phyloP scores from a whole-genome alignment of 1,140 invertebrate species.

The Hycleus phaleratus region DNA sequence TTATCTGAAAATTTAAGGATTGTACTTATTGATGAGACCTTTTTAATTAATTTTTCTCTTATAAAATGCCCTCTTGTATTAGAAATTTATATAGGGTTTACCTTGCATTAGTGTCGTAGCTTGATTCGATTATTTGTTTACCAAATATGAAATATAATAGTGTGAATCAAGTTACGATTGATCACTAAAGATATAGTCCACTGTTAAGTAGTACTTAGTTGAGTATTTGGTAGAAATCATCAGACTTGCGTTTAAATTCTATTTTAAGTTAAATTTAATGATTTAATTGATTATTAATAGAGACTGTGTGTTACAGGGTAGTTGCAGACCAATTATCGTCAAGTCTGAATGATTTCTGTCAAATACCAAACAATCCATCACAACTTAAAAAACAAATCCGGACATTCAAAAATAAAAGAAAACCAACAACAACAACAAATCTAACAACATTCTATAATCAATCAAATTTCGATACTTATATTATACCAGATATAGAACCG shows the following conservation, averaged over 20 bases:
- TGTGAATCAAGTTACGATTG: neutral
- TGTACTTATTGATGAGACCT: too few species aligned
- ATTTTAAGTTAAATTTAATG: too few species aligned
- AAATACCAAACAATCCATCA: neutral
- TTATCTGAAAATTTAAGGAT: too few species aligned
- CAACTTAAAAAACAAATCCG: neutral
- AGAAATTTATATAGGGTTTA: too few species aligned
- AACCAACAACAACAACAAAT: neutral
- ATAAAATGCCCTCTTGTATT: too few species aligned
- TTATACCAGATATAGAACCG: slow-evolving; percentile 1
- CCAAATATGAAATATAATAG: too few species aligned
- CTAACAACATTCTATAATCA: too few species aligned
- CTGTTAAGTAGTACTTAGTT: neutral
- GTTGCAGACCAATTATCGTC: slow-evolving; percentile 5
- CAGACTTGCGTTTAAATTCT: slow-evolving; percentile 1
- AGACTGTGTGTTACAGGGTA: slow-evolving; percentile 2
- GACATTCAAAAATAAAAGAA: slow-evolving; percentile 1
- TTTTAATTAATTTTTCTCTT: too few species aligned
- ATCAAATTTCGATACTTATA: neutral
- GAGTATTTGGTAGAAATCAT: slow-evolving; percentile 1
- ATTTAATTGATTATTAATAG: neutral
- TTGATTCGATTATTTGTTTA: too few species aligned
- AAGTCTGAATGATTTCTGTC: slow-evolving; percentile 24
- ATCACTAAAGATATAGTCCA: neutral
- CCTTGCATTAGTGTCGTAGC: too few species aligned